A percentile compares a stretch with the other conserved stretches of the same genome.
Conservation (phyloP, 2,113 vertebrate species). For the Oceanodroma tethys region DNA sequence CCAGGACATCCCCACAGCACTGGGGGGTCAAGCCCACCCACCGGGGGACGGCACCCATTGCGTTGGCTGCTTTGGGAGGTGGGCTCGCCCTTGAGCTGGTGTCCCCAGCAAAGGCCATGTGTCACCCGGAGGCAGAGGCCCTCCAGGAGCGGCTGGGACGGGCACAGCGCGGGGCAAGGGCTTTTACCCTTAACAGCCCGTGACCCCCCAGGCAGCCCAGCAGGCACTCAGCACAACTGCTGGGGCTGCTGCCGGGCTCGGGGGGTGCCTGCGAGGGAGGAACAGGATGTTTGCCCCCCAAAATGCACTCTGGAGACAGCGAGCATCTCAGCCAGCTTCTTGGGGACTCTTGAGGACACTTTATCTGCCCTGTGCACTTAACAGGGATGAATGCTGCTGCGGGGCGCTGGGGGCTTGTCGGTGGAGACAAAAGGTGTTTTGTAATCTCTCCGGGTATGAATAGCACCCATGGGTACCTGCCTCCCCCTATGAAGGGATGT, state of each 20-base stretch:
- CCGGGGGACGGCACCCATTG: accelerated
- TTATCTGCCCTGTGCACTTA: background rate
- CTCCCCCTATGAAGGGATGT: background rate
- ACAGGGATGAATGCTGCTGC: background rate
- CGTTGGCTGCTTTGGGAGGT: background rate
- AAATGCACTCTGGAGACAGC: background rate
- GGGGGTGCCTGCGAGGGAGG: background rate
- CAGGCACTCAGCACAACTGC: background rate
- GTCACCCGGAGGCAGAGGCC: background rate
- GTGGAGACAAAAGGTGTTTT: background rate
- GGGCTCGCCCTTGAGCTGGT: accelerated
- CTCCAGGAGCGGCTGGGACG: background rate
- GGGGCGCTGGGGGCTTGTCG: background rate
- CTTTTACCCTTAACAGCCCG: background rate
- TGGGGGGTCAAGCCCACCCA: accelerated
- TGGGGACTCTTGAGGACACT: background rate
- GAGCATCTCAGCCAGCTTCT: background rate
- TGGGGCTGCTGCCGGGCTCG: background rate
- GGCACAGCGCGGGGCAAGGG: accelerated
- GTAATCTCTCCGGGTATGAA: background rate
- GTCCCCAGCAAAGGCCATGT: background rate
- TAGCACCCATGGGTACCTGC: background rate
- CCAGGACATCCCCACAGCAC: background rate
- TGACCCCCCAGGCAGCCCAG: accelerated
- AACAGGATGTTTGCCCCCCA: background rate